These are phyloP conservation scores for Gymnobelideus leadbeateri DNA, from an alignment of 2,113 vertebrate species.

Conservation along the genomic window DNA sequence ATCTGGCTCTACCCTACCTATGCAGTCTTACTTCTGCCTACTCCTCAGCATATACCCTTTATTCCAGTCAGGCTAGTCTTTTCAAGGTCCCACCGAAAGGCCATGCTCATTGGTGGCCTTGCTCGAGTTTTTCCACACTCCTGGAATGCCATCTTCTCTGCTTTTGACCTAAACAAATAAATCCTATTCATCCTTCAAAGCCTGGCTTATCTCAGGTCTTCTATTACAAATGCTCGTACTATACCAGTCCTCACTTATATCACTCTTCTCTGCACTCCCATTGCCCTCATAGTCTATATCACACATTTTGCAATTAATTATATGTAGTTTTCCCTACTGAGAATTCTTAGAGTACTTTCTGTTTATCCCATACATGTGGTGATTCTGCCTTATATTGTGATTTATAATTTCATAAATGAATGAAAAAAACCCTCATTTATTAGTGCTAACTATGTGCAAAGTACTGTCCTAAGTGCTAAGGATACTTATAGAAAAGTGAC, in stretches of 20 bases:
- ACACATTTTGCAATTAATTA: constrained; percentile 28
- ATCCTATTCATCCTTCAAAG: neutral
- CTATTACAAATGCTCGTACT: neutral
- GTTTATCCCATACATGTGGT: neutral
- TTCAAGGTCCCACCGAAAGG: neutral
- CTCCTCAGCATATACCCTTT: neutral
- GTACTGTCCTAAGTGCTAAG: neutral
- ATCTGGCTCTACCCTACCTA: neutral
- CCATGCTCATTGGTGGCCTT: neutral
- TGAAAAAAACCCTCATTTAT: constrained; percentile 2
- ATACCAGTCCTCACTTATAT: neutral
- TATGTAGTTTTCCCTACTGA: neutral
- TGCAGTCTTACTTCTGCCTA: constrained; percentile 40
- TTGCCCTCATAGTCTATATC: neutral
- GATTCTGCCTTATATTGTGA: constrained; percentile 44
- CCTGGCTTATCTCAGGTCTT: neutral
- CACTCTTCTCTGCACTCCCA: neutral
- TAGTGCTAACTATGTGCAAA: constrained; percentile 24
- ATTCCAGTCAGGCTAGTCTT: neutral
- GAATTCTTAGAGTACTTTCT: neutral
- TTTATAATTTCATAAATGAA: constrained; percentile 38
- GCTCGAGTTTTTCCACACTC: neutral
- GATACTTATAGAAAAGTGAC: constrained; percentile 27
- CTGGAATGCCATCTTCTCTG: neutral
- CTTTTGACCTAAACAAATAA: neutral